Conservation (phyloP, 2,113 vertebrate genomes). For the Ciconia maguari region DNA sequence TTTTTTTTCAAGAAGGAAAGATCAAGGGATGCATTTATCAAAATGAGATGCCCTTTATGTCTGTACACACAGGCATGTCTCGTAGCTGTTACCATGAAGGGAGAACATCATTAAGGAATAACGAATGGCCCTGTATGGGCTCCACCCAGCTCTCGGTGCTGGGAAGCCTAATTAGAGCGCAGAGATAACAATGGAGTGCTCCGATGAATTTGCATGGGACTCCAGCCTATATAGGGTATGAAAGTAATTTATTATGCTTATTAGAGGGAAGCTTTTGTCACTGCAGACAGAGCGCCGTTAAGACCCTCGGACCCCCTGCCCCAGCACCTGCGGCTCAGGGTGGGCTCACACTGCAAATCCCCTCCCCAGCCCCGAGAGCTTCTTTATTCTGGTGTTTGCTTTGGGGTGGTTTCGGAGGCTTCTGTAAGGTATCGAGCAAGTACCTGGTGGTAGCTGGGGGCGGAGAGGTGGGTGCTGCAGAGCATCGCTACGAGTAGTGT, state of each 20-base stretch:
- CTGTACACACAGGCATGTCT: background rate
- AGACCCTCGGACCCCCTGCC: background rate
- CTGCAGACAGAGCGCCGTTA: background rate
- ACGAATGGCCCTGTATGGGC: background rate
- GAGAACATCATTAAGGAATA: conserved; percentile 46
- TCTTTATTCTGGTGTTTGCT: background rate
- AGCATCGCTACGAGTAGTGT: fast-evolving
- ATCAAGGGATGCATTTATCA: background rate
- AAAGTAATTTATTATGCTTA: conserved; percentile 31
- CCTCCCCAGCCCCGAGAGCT: background rate
- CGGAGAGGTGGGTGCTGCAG: background rate
- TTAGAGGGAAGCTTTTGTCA: background rate
- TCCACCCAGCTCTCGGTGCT: background rate
- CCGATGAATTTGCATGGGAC: background rate
- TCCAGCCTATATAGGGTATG: background rate
- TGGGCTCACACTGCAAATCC: background rate
- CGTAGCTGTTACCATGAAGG: background rate
- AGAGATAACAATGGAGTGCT: conserved; percentile 27
- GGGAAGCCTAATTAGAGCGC: conserved; percentile 47
- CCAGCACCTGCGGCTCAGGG: background rate
- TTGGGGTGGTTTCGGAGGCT: background rate
- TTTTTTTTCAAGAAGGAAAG: background rate
- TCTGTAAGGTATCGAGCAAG: fast-evolving
- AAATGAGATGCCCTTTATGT: background rate
- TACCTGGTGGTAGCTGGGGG: fast-evolving